phyloP scores from a whole-genome alignment of 2,113 vertebrate genomes.

The Cettia cetti region DNA sequence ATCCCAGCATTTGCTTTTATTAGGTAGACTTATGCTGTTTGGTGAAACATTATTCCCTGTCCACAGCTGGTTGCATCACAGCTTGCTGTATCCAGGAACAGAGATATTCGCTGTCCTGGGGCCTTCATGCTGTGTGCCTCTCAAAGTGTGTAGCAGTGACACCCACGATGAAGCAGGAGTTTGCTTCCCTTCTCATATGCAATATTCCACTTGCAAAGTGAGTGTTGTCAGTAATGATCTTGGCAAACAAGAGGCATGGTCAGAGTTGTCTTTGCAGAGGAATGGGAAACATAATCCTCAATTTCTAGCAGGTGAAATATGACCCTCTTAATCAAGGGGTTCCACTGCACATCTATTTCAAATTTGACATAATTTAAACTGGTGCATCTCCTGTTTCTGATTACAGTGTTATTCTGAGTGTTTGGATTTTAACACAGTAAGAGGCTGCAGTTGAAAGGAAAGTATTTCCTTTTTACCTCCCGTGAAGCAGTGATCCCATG shows the following conservation, averaged over 20 bases:
- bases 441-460: background rate
- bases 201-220: background rate
- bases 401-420: background rate
- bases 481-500: background rate
- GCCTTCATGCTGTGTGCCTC: background rate
- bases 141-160: background rate
- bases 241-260: fast-evolving
- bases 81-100: background rate
- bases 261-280: background rate
- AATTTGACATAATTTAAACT: background rate
- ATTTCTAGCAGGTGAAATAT: background rate
- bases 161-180: background rate
- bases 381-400: background rate
- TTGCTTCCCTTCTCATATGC: background rate
- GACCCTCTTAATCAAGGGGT: background rate
- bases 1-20: background rate
- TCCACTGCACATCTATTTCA: background rate
- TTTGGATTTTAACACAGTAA: background rate
- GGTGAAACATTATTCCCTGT: background rate
- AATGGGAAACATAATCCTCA: background rate
- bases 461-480: background rate
- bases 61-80: background rate
- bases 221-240: background rate
- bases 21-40: background rate
- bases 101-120: background rate